These are phyloP conservation scores for Sinodicranocentrus sp. DNA, from an alignment of 2,888 invertebrate genomes.

Conservation along the genomic window DNA sequence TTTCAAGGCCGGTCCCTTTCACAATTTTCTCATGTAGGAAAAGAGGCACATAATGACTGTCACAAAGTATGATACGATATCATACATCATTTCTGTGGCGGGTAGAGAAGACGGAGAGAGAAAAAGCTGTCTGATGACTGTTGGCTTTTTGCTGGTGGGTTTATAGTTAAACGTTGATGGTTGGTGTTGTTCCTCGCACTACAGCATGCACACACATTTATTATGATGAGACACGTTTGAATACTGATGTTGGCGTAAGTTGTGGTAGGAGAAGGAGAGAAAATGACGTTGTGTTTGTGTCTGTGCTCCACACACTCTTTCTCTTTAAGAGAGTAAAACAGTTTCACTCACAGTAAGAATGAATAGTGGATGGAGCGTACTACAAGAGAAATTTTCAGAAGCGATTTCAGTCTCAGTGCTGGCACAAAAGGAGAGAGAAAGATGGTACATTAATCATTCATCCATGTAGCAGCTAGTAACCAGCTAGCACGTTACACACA, in stretches of 20 bases:
- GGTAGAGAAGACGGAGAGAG: constrained; percentile 38
- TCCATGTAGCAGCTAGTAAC: constrained; percentile 57
- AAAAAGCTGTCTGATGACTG: constrained; percentile 31
- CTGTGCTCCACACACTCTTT: constrained; percentile 21
- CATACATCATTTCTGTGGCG: constrained; percentile 58
- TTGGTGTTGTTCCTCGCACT: constrained; percentile 3
- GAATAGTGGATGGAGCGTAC: not conserved
- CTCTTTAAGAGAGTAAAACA: constrained; percentile 20
- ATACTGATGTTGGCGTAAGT: constrained; percentile 1
- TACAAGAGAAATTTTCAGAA: constrained; percentile 23
- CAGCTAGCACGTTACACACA: constrained; percentile 54
- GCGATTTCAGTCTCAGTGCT: not conserved
- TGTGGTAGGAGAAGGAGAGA: too few relatives aligned
- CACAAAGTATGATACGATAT: constrained; percentile 50
- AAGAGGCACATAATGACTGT: constrained; percentile 57
- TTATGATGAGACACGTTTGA: constrained; percentile 55
- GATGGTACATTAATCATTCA: constrained; percentile 73
- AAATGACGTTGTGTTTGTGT: constrained; percentile 3
- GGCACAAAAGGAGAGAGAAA: constrained; percentile 40
- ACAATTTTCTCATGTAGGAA: constrained; percentile 25
- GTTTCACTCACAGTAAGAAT: not conserved
- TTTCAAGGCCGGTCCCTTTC: constrained; percentile 51
- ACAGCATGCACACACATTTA: constrained; percentile 33
- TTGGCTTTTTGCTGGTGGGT: constrained; percentile 15
- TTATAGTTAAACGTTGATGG: constrained; percentile 38